Evolutionary conservation across 2,888 invertebrate genomes (phyloP).

Genomic region (Ophonus ardosiacus): DNA sequence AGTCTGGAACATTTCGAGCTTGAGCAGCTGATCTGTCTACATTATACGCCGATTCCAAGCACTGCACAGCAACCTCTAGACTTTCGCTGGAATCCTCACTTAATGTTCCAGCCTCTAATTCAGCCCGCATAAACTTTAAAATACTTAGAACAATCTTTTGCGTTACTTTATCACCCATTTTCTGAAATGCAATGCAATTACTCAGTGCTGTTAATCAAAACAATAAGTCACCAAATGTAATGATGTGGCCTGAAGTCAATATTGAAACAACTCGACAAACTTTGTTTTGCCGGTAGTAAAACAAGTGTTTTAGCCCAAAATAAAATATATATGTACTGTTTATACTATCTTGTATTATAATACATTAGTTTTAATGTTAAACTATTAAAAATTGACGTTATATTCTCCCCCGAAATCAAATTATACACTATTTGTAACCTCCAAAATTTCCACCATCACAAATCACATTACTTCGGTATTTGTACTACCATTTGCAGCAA

Average conservation of each 20-base stretch:
- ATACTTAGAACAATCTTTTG: conserved; percentile 69
- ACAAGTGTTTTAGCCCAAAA: neutral
- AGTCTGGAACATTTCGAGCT: conserved; percentile 65
- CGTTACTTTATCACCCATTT: conserved; percentile 64
- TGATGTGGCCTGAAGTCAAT: neutral
- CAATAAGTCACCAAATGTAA: neutral
- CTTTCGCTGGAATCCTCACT: conserved; percentile 80
- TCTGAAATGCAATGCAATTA: neutral
- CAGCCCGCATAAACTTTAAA: conserved; percentile 71
- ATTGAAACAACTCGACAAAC: neutral
- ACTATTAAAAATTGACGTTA: neutral
- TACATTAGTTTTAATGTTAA: neutral
- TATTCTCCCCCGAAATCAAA: neutral
- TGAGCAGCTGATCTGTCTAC: conserved; percentile 74
- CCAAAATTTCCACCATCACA: conserved; percentile 5
- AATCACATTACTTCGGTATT: neutral
- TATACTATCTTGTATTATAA: neutral
- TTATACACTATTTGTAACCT: conserved; percentile 22
- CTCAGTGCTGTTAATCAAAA: neutral
- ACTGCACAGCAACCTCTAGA: conserved; percentile 96
- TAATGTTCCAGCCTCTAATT: conserved; percentile 69
- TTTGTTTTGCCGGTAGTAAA: neutral
- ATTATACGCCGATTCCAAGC: conserved; percentile 93
- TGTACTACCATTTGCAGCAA: neutral
- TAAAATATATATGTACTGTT: neutral